Evolutionary conservation across 2,888 invertebrate genomes (phyloP), one percentile per base, ranked within the genome.

Genomic region (Meandrusa payeni): DNA sequence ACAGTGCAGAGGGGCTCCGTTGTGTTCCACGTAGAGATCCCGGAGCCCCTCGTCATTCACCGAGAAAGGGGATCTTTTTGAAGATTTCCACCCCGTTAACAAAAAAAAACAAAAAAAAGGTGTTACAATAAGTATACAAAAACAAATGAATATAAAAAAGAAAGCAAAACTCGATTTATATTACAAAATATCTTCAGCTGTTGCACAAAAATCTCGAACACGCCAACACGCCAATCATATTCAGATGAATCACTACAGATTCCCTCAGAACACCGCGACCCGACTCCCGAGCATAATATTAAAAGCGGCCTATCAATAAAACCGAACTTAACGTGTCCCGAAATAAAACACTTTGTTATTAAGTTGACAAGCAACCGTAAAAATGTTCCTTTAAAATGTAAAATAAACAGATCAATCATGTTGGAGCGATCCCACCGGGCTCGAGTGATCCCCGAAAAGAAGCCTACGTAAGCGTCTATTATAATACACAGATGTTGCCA

Each of bases 371-470:
- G 79, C 86, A 85, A 85, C 85, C 87, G 86, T 87, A 87, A 86
- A 86, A 87, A 86, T 83, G 83, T 78, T 80, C 76, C 79, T 86
- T 86, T 86, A 86, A 87, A 87, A 86, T 87, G 85, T 86, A 82
- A 87, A 87, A 87, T 86, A 87, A 87, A 87, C 87, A 86, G 86
- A 87, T 87, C 87, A 87, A 87, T 87, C 87, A 87, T 86, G 81
- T 81, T 82, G 77, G 81, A 83, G 78, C 76, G 82, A 83, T 85
- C 86, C 87, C 85, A 78, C 83, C 80, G 83, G 82, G 82, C 76
- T 76, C 76, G 70, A 65, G 65, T 63, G 76, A 81, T 80, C 82
- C 82, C 77, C 83, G 85, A 82, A 83, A 87, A 86, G 87, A 83
- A 83, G 81, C 76, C 86, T 82, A 80, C 80, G 81, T 85, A 85